These are phyloP conservation scores for Rhagoletis pomonella DNA, from an alignment of 1,140 invertebrate genomes.

Conservation along the genomic window DNA sequence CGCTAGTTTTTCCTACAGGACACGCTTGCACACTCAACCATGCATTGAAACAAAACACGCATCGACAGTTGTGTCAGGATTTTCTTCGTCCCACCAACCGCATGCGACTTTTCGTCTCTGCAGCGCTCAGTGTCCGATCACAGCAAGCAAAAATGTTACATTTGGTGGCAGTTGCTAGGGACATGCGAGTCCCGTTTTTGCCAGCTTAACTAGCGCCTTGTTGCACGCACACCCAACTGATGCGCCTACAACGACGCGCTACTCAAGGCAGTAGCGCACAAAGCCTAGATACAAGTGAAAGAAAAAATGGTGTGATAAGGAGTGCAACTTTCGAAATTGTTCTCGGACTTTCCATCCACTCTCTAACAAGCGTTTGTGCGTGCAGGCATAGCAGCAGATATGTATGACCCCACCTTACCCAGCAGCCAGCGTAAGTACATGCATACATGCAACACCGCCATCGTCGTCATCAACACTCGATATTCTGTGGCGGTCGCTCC, in stretches of 20 bases:
- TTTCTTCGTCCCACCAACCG: background rate
- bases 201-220: background rate
- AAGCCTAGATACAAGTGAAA: background rate
- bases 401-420: background rate
- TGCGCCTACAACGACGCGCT: background rate
- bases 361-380: background rate
- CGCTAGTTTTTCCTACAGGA: background rate
- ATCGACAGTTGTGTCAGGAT: background rate
- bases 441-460: background rate
- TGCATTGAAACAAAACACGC: background rate
- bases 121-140: background rate
- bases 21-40: background rate
- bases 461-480: constrained; percentile 22
- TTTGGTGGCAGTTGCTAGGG: constrained; percentile 41
- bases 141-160: constrained; percentile 1
- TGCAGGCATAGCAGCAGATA: background rate
- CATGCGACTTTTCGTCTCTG: background rate
- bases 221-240: background rate
- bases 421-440: background rate
- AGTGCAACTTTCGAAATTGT: constrained; percentile 23
- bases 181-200: background rate
- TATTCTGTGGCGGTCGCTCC: constrained; percentile 22
- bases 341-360: background rate
- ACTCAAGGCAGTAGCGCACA: constrained; percentile 6
- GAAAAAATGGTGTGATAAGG: constrained; percentile 8